Evolutionary conservation across 2,797 vertebrate genomes (phyloP).

Genomic region (Ambastaia sidthimunki): DNA sequence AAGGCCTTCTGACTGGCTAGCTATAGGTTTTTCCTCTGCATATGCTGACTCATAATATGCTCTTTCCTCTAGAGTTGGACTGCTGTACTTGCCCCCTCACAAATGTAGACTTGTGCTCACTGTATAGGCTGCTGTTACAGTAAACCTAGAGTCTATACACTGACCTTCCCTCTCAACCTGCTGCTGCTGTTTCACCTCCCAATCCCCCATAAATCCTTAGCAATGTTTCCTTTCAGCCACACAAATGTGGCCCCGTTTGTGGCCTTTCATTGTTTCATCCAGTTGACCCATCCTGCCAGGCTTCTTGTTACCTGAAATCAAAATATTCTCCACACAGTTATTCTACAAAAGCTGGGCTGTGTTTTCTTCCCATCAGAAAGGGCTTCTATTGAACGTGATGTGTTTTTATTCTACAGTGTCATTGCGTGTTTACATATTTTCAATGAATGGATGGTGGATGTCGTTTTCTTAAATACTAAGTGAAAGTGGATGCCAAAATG

Average conservation of each 20-base stretch:
- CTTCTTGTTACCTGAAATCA: slow-evolving; percentile 44
- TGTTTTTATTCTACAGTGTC: slow-evolving; percentile 8
- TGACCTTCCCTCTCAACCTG: slow-evolving; percentile 47
- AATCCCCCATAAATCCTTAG: slow-evolving; percentile 56
- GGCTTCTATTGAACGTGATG: background rate
- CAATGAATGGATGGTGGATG: background rate
- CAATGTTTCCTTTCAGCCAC: slow-evolving; percentile 51
- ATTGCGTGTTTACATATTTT: background rate
- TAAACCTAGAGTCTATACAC: slow-evolving; percentile 36
- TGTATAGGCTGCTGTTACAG: slow-evolving; percentile 1
- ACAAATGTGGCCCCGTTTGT: slow-evolving; percentile 49
- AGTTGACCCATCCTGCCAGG: slow-evolving; percentile 55
- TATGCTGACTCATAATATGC: slow-evolving; percentile 32
- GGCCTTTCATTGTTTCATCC: slow-evolving; percentile 60
- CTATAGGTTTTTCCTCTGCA: background rate
- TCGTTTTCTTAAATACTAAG: background rate
- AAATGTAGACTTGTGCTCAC: slow-evolving; percentile 23
- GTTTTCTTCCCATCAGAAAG: background rate
- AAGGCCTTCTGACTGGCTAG: background rate
- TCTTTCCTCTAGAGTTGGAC: slow-evolving; percentile 25
- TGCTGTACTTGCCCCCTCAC: slow-evolving; percentile 23
- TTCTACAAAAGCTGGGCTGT: slow-evolving; percentile 9
- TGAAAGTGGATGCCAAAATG: background rate
- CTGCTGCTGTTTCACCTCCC: slow-evolving; percentile 55
- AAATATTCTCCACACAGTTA: slow-evolving; percentile 47